Evolutionary conservation across 2,797 vertebrate species (phyloP).

Genomic region (Intellagama lesueurii): DNA sequence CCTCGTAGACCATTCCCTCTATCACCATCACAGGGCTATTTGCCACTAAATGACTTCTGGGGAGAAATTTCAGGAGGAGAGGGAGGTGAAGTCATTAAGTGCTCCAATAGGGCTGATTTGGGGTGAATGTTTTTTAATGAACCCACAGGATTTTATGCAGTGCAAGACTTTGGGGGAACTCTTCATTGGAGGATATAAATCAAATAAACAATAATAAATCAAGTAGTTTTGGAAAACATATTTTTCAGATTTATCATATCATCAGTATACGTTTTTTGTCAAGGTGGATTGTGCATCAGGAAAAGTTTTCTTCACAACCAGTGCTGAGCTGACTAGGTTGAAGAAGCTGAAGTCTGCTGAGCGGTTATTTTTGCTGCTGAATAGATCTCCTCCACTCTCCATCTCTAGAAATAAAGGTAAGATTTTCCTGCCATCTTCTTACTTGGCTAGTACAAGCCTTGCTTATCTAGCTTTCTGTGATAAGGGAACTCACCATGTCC

Average conservation of each 20-base stretch:
- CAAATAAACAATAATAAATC: background rate
- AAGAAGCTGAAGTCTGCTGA: slow-evolving; percentile 87
- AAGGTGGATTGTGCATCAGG: slow-evolving; percentile 87
- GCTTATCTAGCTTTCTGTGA: rapidly evolving
- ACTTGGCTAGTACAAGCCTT: rapidly evolving
- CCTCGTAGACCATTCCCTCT: no score
- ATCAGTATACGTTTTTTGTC: slow-evolving; percentile 34
- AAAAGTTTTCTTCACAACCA: slow-evolving; percentile 90
- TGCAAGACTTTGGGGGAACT: background rate
- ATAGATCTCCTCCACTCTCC: slow-evolving; percentile 75
- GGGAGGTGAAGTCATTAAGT: background rate
- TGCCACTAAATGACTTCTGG: background rate
- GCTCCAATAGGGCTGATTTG: background rate
- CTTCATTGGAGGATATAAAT: background rate
- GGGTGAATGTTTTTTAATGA: background rate
- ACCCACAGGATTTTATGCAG: background rate
- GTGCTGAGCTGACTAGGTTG: slow-evolving; percentile 70
- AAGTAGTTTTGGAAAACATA: background rate
- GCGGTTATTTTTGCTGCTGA: slow-evolving; percentile 88
- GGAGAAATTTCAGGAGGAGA: background rate
- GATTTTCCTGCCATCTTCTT: background rate
- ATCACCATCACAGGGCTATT: background rate
- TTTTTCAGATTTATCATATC: slow-evolving; percentile 3
- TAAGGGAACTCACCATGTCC: background rate
- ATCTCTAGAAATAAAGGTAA: slow-evolving; percentile 70